These are phyloP conservation scores for Antrozous pallidus DNA, from an alignment of 2,797 vertebrate genomes.

Conservation along the genomic window DNA sequence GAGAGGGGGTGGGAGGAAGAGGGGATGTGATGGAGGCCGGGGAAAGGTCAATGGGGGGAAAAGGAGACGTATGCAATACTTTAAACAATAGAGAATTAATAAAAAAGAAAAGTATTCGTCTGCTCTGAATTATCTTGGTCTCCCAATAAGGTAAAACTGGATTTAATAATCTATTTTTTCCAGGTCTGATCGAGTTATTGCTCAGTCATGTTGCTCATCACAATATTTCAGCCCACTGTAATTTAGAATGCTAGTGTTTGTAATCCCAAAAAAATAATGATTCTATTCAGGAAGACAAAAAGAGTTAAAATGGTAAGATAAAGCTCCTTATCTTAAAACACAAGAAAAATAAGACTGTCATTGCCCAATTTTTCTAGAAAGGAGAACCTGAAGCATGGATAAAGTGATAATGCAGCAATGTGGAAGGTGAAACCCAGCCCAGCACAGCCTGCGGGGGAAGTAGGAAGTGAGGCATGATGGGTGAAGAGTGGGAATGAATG, in stretches of 20 bases:
- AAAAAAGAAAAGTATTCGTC: not conserved
- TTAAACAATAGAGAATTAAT: too few species aligned
- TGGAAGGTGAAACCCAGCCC: not conserved
- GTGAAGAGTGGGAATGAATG: too few species aligned
- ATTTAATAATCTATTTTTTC: not conserved
- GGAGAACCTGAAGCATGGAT: not conserved
- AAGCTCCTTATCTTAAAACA: not conserved
- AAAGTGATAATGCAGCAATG: not conserved
- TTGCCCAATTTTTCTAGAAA: not conserved
- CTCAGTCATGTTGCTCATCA: not conserved
- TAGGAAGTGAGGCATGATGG: not conserved
- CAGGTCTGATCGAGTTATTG: not conserved
- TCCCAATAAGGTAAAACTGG: not conserved
- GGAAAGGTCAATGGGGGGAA: too few species aligned
- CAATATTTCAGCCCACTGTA: not conserved
- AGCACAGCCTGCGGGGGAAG: not conserved
- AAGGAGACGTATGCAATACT: too few species aligned
- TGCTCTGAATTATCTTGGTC: not conserved
- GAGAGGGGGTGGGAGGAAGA: too few species aligned
- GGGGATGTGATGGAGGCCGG: too few species aligned
- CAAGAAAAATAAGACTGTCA: not conserved
- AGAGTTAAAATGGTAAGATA: not conserved
- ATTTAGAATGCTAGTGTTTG: not conserved
- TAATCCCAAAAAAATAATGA: not conserved
- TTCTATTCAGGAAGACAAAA: conserved; percentile 22